Evolutionary conservation across 2,888 invertebrate genomes (phyloP), one percentile per base, ranked within the genome.

Genomic region (Pristionchus fissidentatus): DNA sequence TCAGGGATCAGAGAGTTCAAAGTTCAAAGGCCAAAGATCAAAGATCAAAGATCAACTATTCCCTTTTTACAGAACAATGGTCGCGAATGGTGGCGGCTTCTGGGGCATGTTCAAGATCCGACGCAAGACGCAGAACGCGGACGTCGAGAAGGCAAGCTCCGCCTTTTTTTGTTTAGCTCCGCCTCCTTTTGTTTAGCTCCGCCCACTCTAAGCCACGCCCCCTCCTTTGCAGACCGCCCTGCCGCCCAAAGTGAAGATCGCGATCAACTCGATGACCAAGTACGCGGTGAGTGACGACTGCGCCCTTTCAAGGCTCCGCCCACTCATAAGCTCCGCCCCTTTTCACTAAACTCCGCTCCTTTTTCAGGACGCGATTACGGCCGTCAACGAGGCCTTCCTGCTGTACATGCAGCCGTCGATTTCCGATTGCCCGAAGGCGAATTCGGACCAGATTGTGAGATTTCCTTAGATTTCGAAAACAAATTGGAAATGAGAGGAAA

Each of bases 331-430:
- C 57, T 26, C 57, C 57, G 57, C 57, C 29, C 57, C 55, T 55
- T 26, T n/a, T n/a, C n/a, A n/a, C 3, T 38, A 38, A 66, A 38
- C 62, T 29, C 66, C 66, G 38, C 38, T 41, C 70, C 41, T 62
- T 62, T 35, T 41, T 3, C 77, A 77, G 77, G 77, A 49, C 13
- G 32, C 77, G 52, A 77, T 77, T 22, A 55, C 77, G 0, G 49
- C 77, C 5, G 77, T 77, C 22, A 77, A 77, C 52, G 52, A 77
- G 19, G 49, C 77, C 52, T 55, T 77, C 22, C 77, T 77, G 22
- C 32, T 77, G 77, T 52, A 52, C 49, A 77, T 77, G 77, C 77
- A 77, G 52, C 77, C 77, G 10, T 77, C 77, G 29, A 41, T 77
- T 35, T 35, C 49, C 38, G 77, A 55, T 55, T 77, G 77, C 26